These are phyloP conservation scores for Zaprionus taronus DNA, from an alignment of 1,140 invertebrate genomes.

Conservation along the genomic window DNA sequence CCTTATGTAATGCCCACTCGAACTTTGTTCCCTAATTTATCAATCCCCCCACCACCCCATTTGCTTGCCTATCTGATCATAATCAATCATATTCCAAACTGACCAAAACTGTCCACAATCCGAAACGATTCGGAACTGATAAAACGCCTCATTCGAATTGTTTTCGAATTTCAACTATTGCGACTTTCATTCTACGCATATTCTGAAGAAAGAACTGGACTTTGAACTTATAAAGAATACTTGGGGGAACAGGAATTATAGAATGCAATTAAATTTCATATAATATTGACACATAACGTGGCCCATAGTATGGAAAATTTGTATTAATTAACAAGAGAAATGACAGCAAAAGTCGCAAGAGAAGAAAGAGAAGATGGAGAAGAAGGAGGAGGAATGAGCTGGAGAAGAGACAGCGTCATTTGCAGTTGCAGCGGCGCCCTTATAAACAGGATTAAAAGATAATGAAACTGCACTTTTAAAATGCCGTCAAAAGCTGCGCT, in stretches of 20 bases:
- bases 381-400: background rate
- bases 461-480: slow-evolving; percentile 69
- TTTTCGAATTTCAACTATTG: background rate
- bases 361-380: background rate
- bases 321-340: slow-evolving; percentile 1
- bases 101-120: slow-evolving; percentile 23
- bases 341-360: background rate
- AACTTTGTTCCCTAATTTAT: slow-evolving; percentile 36
- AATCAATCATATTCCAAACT: slow-evolving; percentile 32
- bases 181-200: background rate
- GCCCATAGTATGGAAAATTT: background rate
- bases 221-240: background rate
- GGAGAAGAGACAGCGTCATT: background rate
- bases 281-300: background rate
- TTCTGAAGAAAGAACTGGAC: background rate
- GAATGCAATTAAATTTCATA: background rate
- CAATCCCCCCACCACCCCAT: background rate
- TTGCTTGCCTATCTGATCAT: background rate
- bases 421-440: slow-evolving; percentile 15
- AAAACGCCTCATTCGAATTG: background rate
- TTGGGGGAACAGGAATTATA: no score
- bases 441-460: slow-evolving; percentile 72
- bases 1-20: slow-evolving; percentile 36
- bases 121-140: slow-evolving; percentile 4
- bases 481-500: slow-evolving; percentile 70